Base-by-base conservation (phyloP, 2,888 invertebrate genomes). In the Torymus aiolomorphi region DNA sequence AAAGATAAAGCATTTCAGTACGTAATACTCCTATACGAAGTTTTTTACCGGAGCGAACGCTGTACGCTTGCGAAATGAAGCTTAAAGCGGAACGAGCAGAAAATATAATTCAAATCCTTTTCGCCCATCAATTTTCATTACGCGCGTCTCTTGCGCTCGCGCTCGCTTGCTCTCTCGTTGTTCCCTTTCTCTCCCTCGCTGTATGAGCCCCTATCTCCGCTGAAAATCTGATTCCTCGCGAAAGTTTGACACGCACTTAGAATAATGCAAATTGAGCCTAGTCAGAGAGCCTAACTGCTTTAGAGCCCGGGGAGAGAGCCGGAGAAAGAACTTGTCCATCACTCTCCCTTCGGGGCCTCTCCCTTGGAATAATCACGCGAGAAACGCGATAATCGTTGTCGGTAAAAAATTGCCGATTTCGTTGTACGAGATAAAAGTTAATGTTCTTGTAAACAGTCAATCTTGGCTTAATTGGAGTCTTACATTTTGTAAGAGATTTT, bases 221-320 rank as follows among this genome's bases (percentile, higher is more conserved):
- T 11, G 62, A 24, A 77, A 77, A 77, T 76, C 73, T 69, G 20
- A 56, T 69, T 73, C 24, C 69, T 56, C 63, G n/a, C 12, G 52
- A 61, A 69, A 73, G 63, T 71, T 80, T 65, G 79, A 75, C 75
- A 71, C 79, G 65, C 75, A 76, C 75, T 80, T 80, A 63, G 71
- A 75, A 80, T 71, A 71, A 80, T 80, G 79, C 79, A 75, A 80
- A 80, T 80, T 59, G 70, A 80, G 59, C 59, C 54, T 13, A 52
- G 52, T 70, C 66, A 49, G 49, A 57, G 56, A 42, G 51, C 62
- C 12, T 67, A 67, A 78, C 73, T 54, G 62, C 78, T 66, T 73
- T 54, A 62, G n/a, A 65, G 52, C 67, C 42, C 31, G 62, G 2
- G 14, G 54, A 49, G 8, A 42, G 42, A 42, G 42, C 42, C 42